Conservation (phyloP, 2,113 vertebrate genomes). For the Bucco capensis region DNA sequence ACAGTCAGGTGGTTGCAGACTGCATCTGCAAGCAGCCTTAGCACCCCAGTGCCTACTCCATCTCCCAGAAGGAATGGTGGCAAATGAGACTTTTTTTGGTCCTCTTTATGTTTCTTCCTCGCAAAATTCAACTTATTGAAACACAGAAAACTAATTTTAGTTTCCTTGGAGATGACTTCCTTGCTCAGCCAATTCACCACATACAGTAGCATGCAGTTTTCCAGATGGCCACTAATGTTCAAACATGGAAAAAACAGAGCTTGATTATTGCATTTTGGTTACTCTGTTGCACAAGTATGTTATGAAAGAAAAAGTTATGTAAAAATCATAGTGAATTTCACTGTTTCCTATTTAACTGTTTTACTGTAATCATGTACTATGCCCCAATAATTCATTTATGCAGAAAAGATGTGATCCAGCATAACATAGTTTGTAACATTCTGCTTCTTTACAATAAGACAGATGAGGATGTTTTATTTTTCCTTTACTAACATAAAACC, state of each 20-base stretch:
- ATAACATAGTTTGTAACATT: background rate
- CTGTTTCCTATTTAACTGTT: slow-evolving; percentile 18
- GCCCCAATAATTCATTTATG: background rate
- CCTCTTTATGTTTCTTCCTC: background rate
- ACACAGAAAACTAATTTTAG: background rate
- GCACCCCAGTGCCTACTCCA: background rate
- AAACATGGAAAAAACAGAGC: background rate
- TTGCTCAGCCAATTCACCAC: background rate
- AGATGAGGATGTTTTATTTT: background rate
- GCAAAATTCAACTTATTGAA: background rate
- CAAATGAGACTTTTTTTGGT: background rate
- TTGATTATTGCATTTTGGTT: background rate
- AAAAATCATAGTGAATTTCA: slow-evolving; percentile 7
- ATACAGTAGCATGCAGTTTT: background rate
- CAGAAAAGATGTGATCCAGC: background rate
- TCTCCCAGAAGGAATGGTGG: background rate
- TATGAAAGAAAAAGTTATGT: background rate
- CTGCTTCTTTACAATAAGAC: background rate
- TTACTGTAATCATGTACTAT: background rate
- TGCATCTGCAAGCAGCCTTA: background rate
- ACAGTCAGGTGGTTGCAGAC: background rate
- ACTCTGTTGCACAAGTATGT: background rate
- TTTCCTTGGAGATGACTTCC: background rate
- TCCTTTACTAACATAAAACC: background rate
- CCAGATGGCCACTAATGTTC: background rate